Conservation (phyloP, 2,113 vertebrate species). For the Neodontobutis hainanensis region DNA sequence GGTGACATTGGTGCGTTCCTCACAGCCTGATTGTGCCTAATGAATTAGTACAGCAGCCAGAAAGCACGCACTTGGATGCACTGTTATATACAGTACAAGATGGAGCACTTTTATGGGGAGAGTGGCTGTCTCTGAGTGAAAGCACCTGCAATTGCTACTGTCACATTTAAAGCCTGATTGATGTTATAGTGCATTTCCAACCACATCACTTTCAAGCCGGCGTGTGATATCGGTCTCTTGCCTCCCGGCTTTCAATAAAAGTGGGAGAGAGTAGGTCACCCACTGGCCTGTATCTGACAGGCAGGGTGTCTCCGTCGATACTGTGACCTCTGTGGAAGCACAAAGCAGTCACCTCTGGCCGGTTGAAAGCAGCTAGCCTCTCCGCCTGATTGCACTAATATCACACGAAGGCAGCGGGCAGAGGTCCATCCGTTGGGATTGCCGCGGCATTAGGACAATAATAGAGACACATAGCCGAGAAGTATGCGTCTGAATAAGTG, state of each 20-base stretch:
- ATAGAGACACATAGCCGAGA: slow-evolving; percentile 37
- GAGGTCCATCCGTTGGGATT: slow-evolving; percentile 24
- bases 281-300: slow-evolving; percentile 56
- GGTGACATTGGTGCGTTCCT: background rate
- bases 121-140: slow-evolving; percentile 33
- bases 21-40: slow-evolving; percentile 2
- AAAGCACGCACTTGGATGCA: background rate
- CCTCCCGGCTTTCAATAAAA: slow-evolving; percentile 65
- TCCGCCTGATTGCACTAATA: slow-evolving; percentile 19
- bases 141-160: slow-evolving; percentile 47
- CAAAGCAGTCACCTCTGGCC: slow-evolving; percentile 39
- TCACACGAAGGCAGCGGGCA: slow-evolving; percentile 31
- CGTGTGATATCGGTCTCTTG: slow-evolving; percentile 47
- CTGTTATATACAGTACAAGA: background rate
- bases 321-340: slow-evolving; percentile 48
- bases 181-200: slow-evolving; percentile 56
- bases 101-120: slow-evolving; percentile 3
- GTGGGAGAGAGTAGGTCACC: slow-evolving; percentile 51
- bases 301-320: slow-evolving; percentile 58
- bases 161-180: slow-evolving; percentile 58
- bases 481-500: slow-evolving; percentile 51
- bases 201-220: slow-evolving; percentile 51
- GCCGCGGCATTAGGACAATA: slow-evolving; percentile 24
- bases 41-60: background rate
- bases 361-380: slow-evolving; percentile 12